Base-by-base conservation (phyloP, 2,888 invertebrate genomes). In the Lordiphosa andalusiaca region DNA sequence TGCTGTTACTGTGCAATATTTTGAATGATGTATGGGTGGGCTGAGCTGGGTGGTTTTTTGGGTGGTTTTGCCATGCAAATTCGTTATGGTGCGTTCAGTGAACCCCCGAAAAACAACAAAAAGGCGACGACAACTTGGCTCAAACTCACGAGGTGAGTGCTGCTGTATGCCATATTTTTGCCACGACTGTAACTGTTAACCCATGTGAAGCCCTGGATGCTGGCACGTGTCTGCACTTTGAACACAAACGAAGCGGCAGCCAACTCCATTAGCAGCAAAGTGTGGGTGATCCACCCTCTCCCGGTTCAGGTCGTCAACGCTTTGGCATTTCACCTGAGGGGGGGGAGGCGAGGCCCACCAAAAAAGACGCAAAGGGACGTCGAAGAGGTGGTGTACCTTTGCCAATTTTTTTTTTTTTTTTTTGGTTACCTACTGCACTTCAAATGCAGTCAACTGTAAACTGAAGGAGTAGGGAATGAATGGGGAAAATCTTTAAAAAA, bases 201-300 rank as follows among this genome's bases (percentile, higher is more conserved):
- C 52, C 62, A 63, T 51, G 49, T 44, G 52, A 21, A 33, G 6
- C 60, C 47, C 25, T 30, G 64, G 42, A 19, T 35, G 25, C 51
- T 53, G 84, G 77, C 84, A 84, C 84, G 84, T 84, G 84, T 84
- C 85, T 73, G 84, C 84, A 85, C 84, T 84, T 81, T 81, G 72
- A 71, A 59, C 67, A 60, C 68, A 77, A 82, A 76, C 81, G 72
- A 69, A 69, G 71, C 82, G 71, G 66, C 68, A 69, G 67, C 62
- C 66, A 67, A 69, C 81, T 75, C 78, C 77, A 82, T 80, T 78
- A 78, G 74, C 65, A 59, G 60, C 63, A 35, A 30, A 13, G 30
- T 23, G 41, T 44, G 37, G 36, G 6, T 16, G 19, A 48, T 35
- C 48, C 41, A 48, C 49, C 55, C 49, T 42, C 49, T 38, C 36